These are phyloP conservation scores for Adelges cooleyi DNA, from an alignment of 1,140 invertebrate species.

Conservation along the genomic window DNA sequence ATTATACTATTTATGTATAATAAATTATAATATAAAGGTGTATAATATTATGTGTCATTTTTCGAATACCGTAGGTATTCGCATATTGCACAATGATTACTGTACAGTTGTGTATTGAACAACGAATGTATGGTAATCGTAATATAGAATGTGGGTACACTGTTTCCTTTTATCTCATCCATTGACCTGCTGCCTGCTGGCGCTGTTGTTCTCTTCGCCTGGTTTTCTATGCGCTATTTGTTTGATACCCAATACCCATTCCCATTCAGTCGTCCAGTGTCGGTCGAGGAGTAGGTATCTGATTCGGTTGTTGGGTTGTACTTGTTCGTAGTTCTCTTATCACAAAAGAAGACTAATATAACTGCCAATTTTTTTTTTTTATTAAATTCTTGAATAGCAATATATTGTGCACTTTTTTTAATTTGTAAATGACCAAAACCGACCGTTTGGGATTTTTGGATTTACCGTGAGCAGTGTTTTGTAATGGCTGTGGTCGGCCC, in stretches of 20 bases:
- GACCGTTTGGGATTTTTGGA: background rate
- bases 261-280: constrained; percentile 15
- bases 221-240: background rate
- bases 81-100: too few relatives aligned
- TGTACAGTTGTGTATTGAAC: too few relatives aligned
- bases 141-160: too few relatives aligned
- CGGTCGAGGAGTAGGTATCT: background rate
- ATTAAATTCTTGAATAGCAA: background rate
- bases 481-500: constrained; percentile 67
- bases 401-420: background rate
- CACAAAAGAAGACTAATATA: too few relatives aligned
- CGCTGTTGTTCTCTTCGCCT: background rate
- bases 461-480: background rate
- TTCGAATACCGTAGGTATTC: too few relatives aligned
- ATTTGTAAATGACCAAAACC: background rate
- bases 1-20: too few relatives aligned
- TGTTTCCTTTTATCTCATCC: background rate
- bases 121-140: too few relatives aligned
- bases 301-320: background rate
- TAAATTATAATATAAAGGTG: too few relatives aligned
- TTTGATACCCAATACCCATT: background rate
- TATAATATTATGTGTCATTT: too few relatives aligned
- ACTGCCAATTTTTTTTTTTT: background rate
- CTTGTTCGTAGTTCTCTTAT: background rate
- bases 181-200: background rate